A percentile compares a stretch with the other conserved stretches of the same genome.
Conservation (phyloP, 1,140 invertebrate genomes). For the Meloidogyne hapla region DNA sequence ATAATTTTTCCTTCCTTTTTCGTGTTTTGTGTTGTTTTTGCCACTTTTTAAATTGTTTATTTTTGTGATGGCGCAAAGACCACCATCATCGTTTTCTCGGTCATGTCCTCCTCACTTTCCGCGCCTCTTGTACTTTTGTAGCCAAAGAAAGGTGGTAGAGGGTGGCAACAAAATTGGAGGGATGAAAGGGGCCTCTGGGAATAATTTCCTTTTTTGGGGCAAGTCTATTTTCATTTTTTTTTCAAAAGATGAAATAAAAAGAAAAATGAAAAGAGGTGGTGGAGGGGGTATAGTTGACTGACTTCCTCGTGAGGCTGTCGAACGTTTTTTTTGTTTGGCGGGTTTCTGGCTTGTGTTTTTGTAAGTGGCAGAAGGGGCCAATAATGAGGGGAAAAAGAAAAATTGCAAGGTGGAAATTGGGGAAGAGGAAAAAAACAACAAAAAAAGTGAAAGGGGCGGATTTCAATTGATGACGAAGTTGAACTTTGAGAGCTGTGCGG, state of each 20-base stretch:
- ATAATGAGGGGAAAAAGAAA: slow-evolving; percentile 2
- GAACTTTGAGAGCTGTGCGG: slow-evolving; percentile 7
- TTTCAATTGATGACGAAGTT: slow-evolving; percentile 5
- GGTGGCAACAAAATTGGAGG: not conserved
- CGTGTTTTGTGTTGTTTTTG: slow-evolving; percentile 2
- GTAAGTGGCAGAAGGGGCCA: not conserved
- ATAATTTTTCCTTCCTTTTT: not conserved
- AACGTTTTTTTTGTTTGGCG: not conserved
- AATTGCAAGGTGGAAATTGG: slow-evolving; percentile 9
- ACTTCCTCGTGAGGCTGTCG: not conserved
- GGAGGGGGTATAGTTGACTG: not conserved
- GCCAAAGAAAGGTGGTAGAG: not conserved
- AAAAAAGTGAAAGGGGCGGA: slow-evolving; percentile 9
- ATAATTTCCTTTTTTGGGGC: not conserved
- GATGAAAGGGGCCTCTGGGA: not conserved
- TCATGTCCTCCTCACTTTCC: slow-evolving; percentile 5
- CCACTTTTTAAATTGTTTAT: not conserved
- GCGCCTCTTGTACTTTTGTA: not conserved
- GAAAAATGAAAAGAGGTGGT: not conserved
- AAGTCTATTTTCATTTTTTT: not conserved
- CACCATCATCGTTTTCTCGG: not conserved
- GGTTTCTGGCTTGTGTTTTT: not conserved
- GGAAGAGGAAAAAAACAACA: not conserved
- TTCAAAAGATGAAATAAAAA: not conserved
- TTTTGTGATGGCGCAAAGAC: not conserved